Percentiles rank a stretch among this genome's conserved stretches.
These are phyloP conservation scores for Tetropium fuscum DNA, from an alignment of 2,888 invertebrate species.

Conservation along the genomic window DNA sequence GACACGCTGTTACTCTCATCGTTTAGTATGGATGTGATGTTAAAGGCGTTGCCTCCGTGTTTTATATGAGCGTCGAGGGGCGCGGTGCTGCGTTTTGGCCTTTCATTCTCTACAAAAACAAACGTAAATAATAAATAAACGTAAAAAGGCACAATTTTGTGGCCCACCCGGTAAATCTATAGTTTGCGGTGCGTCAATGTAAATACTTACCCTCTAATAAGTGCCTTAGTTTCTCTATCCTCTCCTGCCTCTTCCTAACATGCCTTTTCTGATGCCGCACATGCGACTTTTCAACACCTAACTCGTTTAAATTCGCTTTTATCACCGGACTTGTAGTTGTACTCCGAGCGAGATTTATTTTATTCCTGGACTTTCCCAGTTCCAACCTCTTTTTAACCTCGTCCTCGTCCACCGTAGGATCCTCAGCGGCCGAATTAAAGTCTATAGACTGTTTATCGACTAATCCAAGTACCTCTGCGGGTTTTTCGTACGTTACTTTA, in stretches of 20 bases:
- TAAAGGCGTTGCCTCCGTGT: conserved; percentile 80
- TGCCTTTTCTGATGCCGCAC: conserved; percentile 43
- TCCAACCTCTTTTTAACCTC: conserved; percentile 45
- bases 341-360: conserved; percentile 7
- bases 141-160: not conserved
- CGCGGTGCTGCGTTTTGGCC: conserved; percentile 42
- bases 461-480: conserved; percentile 66
- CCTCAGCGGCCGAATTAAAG: conserved; percentile 48
- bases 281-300: not conserved
- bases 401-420: conserved; percentile 46
- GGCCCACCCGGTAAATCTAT: too few species aligned
- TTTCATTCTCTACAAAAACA: conserved; percentile 8
- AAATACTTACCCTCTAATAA: conserved; percentile 30
- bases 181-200: not conserved
- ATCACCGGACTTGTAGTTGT: not conserved
- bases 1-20: conserved; percentile 81
- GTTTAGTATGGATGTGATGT: conserved; percentile 67
- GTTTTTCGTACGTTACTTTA: conserved; percentile 72
- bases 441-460: conserved; percentile 44
- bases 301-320: not conserved
- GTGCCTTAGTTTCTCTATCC: conserved; percentile 30
- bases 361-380: conserved; percentile 34
- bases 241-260: conserved; percentile 30
- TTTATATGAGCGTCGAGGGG: conserved; percentile 78
- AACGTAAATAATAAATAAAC: not conserved